Conservation (phyloP, 2,797 vertebrate species). For the Nothura maculosa region DNA sequence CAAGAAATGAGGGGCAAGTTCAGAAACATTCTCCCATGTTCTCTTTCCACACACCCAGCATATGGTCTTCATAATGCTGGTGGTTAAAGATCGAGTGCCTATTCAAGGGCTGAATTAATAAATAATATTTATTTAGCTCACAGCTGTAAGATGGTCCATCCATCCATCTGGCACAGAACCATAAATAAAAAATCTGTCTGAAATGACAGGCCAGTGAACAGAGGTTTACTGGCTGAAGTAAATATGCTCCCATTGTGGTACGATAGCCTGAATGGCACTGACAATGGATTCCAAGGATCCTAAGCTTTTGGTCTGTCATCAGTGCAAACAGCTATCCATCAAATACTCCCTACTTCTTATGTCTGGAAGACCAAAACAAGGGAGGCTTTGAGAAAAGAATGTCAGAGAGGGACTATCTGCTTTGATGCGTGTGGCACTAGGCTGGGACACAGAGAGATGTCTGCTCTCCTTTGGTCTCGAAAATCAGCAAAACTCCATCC, state of each 20-base stretch:
- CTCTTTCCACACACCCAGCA: rapidly evolving
- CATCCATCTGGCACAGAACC: background rate
- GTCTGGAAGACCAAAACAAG: background rate
- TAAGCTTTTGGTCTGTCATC: background rate
- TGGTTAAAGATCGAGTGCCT: background rate
- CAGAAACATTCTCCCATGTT: background rate
- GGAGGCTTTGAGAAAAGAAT: background rate
- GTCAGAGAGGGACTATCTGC: background rate
- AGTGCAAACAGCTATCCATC: constrained; percentile 7
- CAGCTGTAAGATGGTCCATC: background rate
- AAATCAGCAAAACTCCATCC: background rate
- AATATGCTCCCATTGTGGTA: background rate
- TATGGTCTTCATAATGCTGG: background rate
- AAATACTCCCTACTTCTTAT: background rate
- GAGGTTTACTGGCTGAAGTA: background rate
- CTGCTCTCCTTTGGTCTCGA: background rate
- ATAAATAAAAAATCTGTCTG: background rate
- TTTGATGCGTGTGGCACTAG: background rate
- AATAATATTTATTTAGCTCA: background rate
- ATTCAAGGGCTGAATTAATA: background rate
- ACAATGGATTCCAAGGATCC: background rate
- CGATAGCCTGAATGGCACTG: background rate
- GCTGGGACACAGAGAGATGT: background rate
- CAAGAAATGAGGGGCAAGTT: background rate
- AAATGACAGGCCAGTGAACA: background rate